Conservation (phyloP, 2,113 vertebrate species). For the Corydoras maculifer region DNA sequence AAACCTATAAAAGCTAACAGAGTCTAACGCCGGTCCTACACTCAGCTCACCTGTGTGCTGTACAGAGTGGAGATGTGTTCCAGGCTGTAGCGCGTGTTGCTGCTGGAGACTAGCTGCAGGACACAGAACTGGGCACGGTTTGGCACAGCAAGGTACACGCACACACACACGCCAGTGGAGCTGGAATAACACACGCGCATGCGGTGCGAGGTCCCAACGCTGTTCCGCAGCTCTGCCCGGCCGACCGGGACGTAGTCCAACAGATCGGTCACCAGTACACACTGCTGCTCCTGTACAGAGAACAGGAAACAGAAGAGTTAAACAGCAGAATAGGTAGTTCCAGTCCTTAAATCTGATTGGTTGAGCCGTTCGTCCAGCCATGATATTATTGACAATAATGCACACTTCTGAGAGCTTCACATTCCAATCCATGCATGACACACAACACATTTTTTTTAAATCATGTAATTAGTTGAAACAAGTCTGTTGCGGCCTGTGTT, state of each 20-base stretch:
- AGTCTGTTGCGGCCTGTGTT: too few species aligned
- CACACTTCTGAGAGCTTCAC: too few species aligned
- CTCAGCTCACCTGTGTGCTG: constrained; percentile 72
- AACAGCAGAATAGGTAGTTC: too few species aligned
- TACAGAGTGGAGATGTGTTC: constrained; percentile 87
- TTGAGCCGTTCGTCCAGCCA: too few species aligned
- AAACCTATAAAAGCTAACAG: too few species aligned
- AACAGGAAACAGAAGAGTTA: too few species aligned
- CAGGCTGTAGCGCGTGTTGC: constrained; percentile 81
- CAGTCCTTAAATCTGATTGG: too few species aligned
- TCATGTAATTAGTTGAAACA: too few species aligned
- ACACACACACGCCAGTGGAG: constrained; percentile 77
- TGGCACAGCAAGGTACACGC: constrained; percentile 76
- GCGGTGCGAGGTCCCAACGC: constrained; percentile 69
- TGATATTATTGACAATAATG: too few species aligned
- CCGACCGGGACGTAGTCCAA: constrained; percentile 81
- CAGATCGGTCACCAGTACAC: constrained; percentile 84
- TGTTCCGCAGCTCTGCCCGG: constrained; percentile 65
- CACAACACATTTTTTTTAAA: too few species aligned
- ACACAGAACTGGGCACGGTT: constrained; percentile 85
- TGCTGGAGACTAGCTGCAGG: constrained; percentile 80
- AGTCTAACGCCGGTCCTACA: too few species aligned
- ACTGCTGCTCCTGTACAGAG: constrained; percentile 75
- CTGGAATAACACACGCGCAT: constrained; percentile 75
- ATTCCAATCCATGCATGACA: too few species aligned